Percentiles rank a stretch among this genome's conserved stretches.
These are phyloP conservation scores for Tridacna crocea DNA, from an alignment of 2,888 invertebrate genomes.

Conservation along the genomic window DNA sequence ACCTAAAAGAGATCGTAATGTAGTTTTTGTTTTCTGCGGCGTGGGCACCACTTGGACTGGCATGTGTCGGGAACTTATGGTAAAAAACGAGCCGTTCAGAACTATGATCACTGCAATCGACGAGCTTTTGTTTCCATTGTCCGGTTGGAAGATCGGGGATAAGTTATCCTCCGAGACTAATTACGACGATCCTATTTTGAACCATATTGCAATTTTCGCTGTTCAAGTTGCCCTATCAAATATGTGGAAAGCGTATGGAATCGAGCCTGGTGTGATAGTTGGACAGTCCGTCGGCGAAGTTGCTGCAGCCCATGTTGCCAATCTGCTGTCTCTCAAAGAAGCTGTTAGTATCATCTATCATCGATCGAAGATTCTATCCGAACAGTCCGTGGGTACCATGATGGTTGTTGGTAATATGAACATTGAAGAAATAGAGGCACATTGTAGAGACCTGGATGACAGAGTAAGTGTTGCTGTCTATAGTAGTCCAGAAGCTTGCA, in stretches of 20 bases:
- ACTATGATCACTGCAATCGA: neutral
- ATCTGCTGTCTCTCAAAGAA: slow-evolving; percentile 58
- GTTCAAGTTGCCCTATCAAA: slow-evolving; percentile 65
- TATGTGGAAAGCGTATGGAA: slow-evolving; percentile 66
- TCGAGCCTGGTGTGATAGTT: slow-evolving; percentile 64
- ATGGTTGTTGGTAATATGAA: slow-evolving; percentile 56
- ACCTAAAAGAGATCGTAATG: neutral
- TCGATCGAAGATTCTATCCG: slow-evolving; percentile 61
- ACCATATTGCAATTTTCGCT: slow-evolving; percentile 71
- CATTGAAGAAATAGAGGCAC: slow-evolving; percentile 37
- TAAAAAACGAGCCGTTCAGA: slow-evolving; percentile 30
- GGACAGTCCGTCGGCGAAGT: slow-evolving; percentile 78
- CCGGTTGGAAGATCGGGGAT: slow-evolving; percentile 18
- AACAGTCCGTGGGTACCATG: slow-evolving; percentile 69
- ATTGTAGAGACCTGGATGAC: slow-evolving; percentile 21
- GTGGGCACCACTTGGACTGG: slow-evolving; percentile 67
- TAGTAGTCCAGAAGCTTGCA: slow-evolving; percentile 61
- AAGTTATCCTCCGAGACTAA: slow-evolving; percentile 22
- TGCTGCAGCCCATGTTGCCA: slow-evolving; percentile 66
- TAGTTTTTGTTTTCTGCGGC: slow-evolving; percentile 70
- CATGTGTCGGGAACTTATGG: slow-evolving; percentile 60
- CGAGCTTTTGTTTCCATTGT: neutral
- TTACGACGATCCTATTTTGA: slow-evolving; percentile 56
- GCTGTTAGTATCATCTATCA: slow-evolving; percentile 72
- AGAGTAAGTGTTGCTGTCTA: slow-evolving; percentile 57